phyloP scores from a whole-genome alignment of 2,113 vertebrate species.

The Smithornis capensis region DNA sequence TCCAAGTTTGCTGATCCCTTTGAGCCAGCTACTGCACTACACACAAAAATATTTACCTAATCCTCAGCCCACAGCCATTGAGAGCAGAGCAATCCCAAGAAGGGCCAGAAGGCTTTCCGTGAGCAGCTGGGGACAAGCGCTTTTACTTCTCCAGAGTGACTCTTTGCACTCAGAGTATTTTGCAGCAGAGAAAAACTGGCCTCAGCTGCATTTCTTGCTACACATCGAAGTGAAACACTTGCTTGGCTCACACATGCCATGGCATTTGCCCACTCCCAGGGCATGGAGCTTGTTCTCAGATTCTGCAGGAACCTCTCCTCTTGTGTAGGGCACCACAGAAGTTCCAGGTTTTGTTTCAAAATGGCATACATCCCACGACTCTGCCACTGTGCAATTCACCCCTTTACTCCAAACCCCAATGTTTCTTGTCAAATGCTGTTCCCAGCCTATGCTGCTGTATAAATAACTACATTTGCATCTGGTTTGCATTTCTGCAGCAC shows the following conservation, averaged over 20 bases:
- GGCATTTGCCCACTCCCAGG: background rate
- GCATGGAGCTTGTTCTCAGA: background rate
- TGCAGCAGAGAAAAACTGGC: background rate
- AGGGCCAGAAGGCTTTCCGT: background rate
- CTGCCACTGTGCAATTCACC: background rate
- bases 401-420: background rate
- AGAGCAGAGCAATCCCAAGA: background rate
- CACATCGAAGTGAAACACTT: background rate
- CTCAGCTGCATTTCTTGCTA: background rate
- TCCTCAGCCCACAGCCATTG: slow-evolving; percentile 10
- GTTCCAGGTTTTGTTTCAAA: slow-evolving; percentile 4
- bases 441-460: background rate
- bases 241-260: background rate
- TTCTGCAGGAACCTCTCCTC: background rate
- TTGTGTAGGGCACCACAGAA: background rate
- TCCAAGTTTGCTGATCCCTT: slow-evolving; percentile 38
- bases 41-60: slow-evolving; percentile 38
- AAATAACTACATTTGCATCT: background rate
- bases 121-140: background rate
- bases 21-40: slow-evolving; percentile 52
- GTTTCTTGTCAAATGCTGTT: background rate
- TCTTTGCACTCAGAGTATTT: background rate
- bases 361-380: background rate
- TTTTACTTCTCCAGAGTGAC: background rate
- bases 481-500: background rate